These are phyloP conservation scores for Sebastes itinus DNA, from an alignment of 2,797 vertebrate species.

Conservation along the genomic window DNA sequence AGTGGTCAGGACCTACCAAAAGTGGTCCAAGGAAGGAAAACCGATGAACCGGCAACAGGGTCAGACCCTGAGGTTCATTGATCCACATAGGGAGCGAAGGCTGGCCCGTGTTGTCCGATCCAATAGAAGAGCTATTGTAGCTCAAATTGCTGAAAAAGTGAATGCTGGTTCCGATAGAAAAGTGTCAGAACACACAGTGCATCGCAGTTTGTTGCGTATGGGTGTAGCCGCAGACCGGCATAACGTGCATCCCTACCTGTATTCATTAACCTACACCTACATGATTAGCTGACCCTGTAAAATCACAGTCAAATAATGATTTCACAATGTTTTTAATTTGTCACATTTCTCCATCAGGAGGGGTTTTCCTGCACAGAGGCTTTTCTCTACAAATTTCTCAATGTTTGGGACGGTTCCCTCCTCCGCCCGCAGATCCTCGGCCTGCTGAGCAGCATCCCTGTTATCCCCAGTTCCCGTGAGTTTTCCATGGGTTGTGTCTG, in stretches of 20 bases:
- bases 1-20: too few species aligned
- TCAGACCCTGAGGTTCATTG: too few species aligned
- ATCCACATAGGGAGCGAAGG: too few species aligned
- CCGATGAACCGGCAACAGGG: too few species aligned
- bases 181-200: too few species aligned
- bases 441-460: conserved; percentile 89
- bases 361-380: conserved; percentile 89
- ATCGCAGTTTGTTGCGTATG: too few species aligned
- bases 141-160: too few species aligned
- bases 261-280: background rate
- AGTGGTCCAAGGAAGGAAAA: too few species aligned
- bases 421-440: conserved; percentile 86
- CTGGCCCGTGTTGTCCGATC: too few species aligned
- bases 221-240: too few species aligned
- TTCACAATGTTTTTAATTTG: background rate
- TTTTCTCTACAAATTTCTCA: conserved; percentile 92
- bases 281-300: background rate
- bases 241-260: background rate
- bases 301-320: background rate
- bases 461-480: conserved; percentile 86
- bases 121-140: too few species aligned
- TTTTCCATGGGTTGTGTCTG: conserved; percentile 7
- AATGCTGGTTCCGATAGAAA: too few species aligned
- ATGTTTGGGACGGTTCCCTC: conserved; percentile 89
- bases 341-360: conserved; percentile 81